Evolutionary conservation across 2,113 vertebrate genomes (phyloP).

Genomic region (Perca fluviatilis): DNA sequence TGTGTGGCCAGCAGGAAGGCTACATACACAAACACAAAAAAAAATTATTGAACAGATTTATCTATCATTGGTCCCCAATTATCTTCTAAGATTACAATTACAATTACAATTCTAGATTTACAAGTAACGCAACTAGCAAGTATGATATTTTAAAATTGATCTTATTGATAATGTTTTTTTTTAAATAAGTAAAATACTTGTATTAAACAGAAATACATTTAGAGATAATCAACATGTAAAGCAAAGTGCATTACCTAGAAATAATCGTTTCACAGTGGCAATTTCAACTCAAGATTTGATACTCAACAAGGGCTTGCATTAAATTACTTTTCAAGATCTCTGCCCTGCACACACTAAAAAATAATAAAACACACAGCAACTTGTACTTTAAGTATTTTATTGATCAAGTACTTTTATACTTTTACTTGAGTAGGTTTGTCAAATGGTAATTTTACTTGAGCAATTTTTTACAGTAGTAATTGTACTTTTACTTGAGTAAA

Average conservation of each 20-base stretch:
- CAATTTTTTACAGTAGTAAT: background rate
- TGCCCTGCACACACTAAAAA: background rate
- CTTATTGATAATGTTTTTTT: no score
- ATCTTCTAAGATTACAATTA: background rate
- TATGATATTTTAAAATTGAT: no score
- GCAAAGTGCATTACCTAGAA: background rate
- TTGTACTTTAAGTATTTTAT: background rate
- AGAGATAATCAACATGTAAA: no score
- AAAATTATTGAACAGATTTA: background rate
- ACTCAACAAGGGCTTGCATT: background rate
- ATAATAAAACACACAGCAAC: background rate
- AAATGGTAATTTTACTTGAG: background rate
- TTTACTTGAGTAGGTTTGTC: background rate
- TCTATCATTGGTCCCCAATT: background rate
- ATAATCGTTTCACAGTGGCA: background rate
- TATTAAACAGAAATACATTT: no score
- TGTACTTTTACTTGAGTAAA: background rate
- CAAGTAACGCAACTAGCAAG: no score
- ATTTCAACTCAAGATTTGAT: background rate
- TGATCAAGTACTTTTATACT: background rate
- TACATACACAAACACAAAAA: slow-evolving; percentile 43
- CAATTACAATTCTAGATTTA: no score
- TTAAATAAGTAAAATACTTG: no score
- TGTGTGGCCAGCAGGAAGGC: slow-evolving; percentile 84
- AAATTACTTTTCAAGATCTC: background rate